phyloP scores from a whole-genome alignment of 2,888 invertebrate genomes.

The Dasypolia templi region DNA sequence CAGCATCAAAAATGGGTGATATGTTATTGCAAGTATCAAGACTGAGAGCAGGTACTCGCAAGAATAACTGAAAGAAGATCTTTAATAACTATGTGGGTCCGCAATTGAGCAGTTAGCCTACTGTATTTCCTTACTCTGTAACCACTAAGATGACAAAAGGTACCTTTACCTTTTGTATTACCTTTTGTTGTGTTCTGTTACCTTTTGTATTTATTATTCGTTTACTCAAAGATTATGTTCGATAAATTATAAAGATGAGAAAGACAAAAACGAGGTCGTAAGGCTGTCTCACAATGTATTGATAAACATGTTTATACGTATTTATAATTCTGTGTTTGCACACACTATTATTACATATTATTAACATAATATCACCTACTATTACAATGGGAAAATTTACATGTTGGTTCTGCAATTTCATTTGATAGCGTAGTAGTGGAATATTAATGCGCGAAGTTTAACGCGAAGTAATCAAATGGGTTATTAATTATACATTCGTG shows the following conservation, averaged over 20 bases:
- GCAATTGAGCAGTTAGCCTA: not conserved
- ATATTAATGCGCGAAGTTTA: not conserved
- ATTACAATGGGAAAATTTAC: slow-evolving; percentile 5
- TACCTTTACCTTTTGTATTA: slow-evolving; percentile 13
- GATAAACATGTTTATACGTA: slow-evolving; percentile 14
- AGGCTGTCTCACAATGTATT: slow-evolving; percentile 11
- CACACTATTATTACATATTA: not conserved
- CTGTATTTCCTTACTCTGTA: not conserved
- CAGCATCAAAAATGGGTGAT: not conserved
- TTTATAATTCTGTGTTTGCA: slow-evolving; percentile 19
- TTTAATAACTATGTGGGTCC: not conserved
- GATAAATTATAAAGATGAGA: slow-evolving; percentile 11
- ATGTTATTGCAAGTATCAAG: not conserved
- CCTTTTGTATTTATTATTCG: slow-evolving; percentile 17
- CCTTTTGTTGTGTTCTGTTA: no score
- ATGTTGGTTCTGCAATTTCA: slow-evolving; percentile 4
- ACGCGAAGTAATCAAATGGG: not conserved
- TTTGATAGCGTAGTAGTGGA: not conserved
- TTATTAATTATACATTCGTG: slow-evolving; percentile 21
- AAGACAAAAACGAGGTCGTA: slow-evolving; percentile 25
- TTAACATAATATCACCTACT: slow-evolving; percentile 1
- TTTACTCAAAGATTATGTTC: slow-evolving; percentile 16
- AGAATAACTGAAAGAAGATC: no score
- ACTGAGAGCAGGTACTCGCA: no score
- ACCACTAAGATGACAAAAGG: slow-evolving; percentile 5